Evolutionary conservation across 2,113 vertebrate genomes (phyloP), one percentile per base, ranked within the genome.

Genomic region (Pterocles gutturalis): DNA sequence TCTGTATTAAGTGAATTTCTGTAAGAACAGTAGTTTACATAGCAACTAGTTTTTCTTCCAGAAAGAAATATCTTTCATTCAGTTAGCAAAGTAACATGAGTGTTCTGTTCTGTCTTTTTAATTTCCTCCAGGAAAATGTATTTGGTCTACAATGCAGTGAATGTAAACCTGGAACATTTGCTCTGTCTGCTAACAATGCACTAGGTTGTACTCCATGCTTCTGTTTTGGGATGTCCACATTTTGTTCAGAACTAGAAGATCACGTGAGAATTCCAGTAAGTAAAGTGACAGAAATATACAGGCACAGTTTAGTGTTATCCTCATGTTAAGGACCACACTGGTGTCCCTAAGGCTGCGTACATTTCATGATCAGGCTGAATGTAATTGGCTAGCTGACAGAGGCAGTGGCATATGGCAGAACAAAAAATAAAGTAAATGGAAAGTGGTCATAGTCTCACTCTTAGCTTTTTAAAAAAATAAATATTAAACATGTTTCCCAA

Each of bases 171-270:
- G 99, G 99, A 45, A 98, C 98, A 55, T 99, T 99, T 17, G 99
- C 98, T 64, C 97, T 99, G 29, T 98, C 88, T 3, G 66, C 75
- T 3, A 81, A 93, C 15, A 97, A 98, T 75, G 96, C 98, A 1
- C 81, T 95, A 5, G 99, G 99, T 6, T 99, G 99, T 94, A 98
- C 95, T 24, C 97, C 92, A 0, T 99, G 99, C 91, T 99, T 99
- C 98, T 99, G 99, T 95, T 99, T 98, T 4, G 99, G 99, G 21
- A 90, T 99, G 25, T 98, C 99, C 4, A 80, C 69, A 1, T 77
- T 95, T 62, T 99, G 99, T 90, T 98, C 98, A 1, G 99, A 99
- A 90, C 75, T 97, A 21, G 97, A 99, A 83, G 99, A 98, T 5
- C 96, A 99, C 2, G 93, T 98, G 90, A 97, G 99, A 95, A 96